Evolutionary conservation across 1,140 invertebrate genomes (phyloP).

Genomic region (Manduca sexta): DNA sequence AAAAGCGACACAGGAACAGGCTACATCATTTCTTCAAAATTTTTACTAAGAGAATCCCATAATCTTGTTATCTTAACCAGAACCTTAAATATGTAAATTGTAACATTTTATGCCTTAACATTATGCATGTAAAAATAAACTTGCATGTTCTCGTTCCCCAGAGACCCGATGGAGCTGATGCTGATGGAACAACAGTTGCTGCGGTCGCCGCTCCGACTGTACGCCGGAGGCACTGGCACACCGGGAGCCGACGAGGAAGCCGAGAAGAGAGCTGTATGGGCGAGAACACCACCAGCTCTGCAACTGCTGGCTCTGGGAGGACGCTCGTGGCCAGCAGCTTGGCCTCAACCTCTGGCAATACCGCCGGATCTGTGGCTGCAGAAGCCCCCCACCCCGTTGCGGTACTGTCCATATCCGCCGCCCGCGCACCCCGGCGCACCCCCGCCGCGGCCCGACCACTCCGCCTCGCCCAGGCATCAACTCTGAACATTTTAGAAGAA

Average conservation of each 20-base stretch:
- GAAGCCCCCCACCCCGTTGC: conserved; percentile 53
- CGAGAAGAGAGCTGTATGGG: conserved; percentile 66
- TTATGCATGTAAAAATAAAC: no score
- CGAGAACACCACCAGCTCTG: conserved; percentile 52
- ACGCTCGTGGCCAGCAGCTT: conserved; percentile 52
- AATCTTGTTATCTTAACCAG: no score
- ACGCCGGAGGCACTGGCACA: conserved; percentile 39
- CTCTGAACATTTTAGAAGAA: no score
- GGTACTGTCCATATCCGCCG: conserved; percentile 67
- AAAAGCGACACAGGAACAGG: no score
- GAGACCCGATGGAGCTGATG: conserved; percentile 73
- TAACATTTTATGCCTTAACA: no score
- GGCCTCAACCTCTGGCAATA: conserved; percentile 51
- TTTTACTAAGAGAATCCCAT: no score
- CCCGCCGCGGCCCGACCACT: conserved; percentile 38
- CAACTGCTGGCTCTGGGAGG: conserved; percentile 60
- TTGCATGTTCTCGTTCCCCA: conserved; percentile 34
- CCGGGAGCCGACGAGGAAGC: conserved; percentile 48
- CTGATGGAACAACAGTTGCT: conserved; percentile 70
- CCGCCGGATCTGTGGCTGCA: conserved; percentile 65
- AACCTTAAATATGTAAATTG: no score
- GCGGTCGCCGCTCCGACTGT: conserved; percentile 63
- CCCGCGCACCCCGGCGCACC: conserved; percentile 44
- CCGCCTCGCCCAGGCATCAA: conserved; percentile 47
- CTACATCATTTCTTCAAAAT: no score